phyloP scores from a whole-genome alignment of 2,113 vertebrate genomes.

The Hirundichthys speculiger region DNA sequence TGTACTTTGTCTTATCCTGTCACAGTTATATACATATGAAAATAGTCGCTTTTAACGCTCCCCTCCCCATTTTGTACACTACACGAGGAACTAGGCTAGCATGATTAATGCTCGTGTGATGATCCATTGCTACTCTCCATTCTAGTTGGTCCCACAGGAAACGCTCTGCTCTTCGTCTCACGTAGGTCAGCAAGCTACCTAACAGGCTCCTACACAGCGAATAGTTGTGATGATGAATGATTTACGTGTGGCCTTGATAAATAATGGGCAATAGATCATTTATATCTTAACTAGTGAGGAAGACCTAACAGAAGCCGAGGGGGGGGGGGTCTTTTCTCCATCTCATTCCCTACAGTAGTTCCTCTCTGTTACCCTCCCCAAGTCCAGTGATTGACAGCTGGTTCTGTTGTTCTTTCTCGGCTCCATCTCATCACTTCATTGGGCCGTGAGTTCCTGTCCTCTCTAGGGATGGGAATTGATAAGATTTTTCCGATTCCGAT shows the following conservation, averaged over 20 bases:
- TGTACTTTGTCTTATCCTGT: background rate
- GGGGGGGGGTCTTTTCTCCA: conserved; percentile 5
- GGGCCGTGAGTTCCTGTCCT: conserved; percentile 5
- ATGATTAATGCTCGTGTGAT: conserved; percentile 72
- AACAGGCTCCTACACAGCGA: conserved; percentile 38
- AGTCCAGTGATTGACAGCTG: conserved; percentile 8
- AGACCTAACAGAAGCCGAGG: conserved; percentile 46
- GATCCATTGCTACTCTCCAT: conserved; percentile 55
- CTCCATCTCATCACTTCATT: conserved; percentile 12
- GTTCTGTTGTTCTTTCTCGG: conserved; percentile 13
- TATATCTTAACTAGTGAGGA: conserved; percentile 49
- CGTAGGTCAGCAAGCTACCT: conserved; percentile 38
- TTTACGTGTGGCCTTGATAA: conserved; percentile 67
- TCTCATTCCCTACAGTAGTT: conserved; percentile 10
- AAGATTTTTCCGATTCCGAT: no score
- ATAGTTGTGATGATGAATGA: conserved; percentile 64
- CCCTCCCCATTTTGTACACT: conserved; percentile 35
- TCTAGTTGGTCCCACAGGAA: conserved; percentile 49
- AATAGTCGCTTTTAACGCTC: background rate
- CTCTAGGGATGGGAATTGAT: no score
- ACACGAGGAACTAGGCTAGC: conserved; percentile 60
- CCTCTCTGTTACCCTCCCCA: background rate
- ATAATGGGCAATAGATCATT: conserved; percentile 70
- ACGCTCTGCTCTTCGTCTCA: conserved; percentile 44
- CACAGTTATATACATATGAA: conserved; percentile 19